Evolutionary conservation across 2,888 invertebrate genomes (phyloP).

Genomic region (Neria commutata): DNA sequence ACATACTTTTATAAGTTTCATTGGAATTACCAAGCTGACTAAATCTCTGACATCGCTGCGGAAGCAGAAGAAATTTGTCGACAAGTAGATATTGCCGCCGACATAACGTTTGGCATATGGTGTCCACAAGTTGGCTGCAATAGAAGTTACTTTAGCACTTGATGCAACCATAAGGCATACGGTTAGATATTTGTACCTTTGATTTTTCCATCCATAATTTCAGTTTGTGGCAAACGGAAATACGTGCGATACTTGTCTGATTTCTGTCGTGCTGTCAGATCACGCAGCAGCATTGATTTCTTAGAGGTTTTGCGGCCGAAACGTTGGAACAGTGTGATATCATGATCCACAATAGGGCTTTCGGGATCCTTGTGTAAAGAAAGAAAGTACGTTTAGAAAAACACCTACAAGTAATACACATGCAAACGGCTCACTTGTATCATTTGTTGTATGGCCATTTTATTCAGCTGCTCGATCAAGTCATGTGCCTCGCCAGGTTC

Average conservation of each 20-base stretch:
- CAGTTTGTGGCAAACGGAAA: constrained; percentile 84
- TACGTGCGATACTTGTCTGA: constrained; percentile 88
- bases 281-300: constrained; percentile 91
- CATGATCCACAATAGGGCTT: constrained; percentile 88
- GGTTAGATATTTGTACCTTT: constrained; percentile 67
- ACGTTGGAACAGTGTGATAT: constrained; percentile 82
- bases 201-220: constrained; percentile 93
- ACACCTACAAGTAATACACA: constrained; percentile 21
- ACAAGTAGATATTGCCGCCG: constrained; percentile 87
- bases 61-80: constrained; percentile 94
- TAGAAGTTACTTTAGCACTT: too few species aligned
- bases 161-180: neutral
- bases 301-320: constrained; percentile 86
- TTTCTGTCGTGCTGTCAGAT: constrained; percentile 92
- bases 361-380: constrained; percentile 73
- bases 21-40: constrained; percentile 87
- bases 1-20: constrained; percentile 75
- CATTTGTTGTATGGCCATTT: constrained; percentile 92
- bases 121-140: constrained; percentile 77
- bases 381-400: constrained; percentile 18
- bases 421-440: constrained; percentile 45
- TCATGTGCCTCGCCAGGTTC: constrained; percentile 88
- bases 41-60: constrained; percentile 84
- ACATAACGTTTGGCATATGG: constrained; percentile 92
- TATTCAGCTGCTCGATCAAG: constrained; percentile 93